A percentile compares a stretch with the other conserved stretches of the same genome.
Evolutionary conservation across 2,113 vertebrate species (phyloP).

Genomic region (Isichthys henryi): DNA sequence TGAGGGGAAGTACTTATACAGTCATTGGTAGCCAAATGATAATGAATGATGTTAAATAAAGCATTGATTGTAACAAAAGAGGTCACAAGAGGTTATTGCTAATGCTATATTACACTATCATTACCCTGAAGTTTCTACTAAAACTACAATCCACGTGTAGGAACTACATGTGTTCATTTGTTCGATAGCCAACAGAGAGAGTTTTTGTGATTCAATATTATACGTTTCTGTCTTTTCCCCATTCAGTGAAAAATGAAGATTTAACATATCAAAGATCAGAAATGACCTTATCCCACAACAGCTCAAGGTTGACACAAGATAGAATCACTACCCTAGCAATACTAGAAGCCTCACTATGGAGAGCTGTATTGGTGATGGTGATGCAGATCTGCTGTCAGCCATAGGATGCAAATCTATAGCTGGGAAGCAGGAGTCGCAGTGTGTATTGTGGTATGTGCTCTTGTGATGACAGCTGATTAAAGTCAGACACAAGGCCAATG

Average conservation of each 20-base stretch:
- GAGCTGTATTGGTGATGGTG: background rate
- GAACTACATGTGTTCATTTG: background rate
- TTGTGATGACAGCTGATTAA: background rate
- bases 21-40: background rate
- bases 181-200: background rate
- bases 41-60: background rate
- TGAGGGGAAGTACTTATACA: background rate
- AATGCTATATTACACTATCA: background rate
- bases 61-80: background rate
- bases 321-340: background rate
- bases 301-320: background rate
- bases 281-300: constrained; percentile 10
- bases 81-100: background rate
- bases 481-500: background rate
- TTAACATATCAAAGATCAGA: background rate
- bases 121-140: background rate
- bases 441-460: background rate
- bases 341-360: background rate
- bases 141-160: background rate
- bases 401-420: background rate
- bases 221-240: background rate
- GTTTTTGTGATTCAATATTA: background rate
- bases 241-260: constrained; percentile 19
- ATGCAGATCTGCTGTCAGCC: background rate
- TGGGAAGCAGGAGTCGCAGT: background rate